These are phyloP conservation scores for Epinephelus fuscoguttatus DNA, from an alignment of 2,113 vertebrate species.

Conservation along the genomic window DNA sequence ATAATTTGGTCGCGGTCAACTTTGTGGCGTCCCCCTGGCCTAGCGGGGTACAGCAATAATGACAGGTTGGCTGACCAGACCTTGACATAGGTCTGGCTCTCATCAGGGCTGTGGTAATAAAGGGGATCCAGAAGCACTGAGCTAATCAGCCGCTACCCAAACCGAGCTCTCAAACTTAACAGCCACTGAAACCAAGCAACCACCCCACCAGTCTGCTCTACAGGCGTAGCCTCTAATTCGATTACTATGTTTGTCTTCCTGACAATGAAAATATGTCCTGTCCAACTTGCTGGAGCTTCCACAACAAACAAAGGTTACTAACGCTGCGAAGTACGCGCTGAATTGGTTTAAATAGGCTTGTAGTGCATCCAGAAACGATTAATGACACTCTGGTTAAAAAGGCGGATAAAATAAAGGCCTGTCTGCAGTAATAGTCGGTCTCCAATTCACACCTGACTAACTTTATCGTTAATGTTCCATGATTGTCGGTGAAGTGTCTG, in stretches of 20 bases:
- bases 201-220: conserved; percentile 38
- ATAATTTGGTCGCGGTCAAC: conserved; percentile 72
- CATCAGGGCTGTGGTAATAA: conserved; percentile 65
- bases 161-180: conserved; percentile 69
- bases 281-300: conserved; percentile 11
- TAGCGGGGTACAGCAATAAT: conserved; percentile 70
- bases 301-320: neutral
- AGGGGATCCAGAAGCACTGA: conserved; percentile 62
- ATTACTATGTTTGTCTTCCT: conserved; percentile 3
- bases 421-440: neutral
- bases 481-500: conserved; percentile 13
- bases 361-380: conserved; percentile 10
- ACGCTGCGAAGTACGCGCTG: neutral
- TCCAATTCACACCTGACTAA: conserved; percentile 16
- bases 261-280: conserved; percentile 19
- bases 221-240: conserved; percentile 23
- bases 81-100: conserved; percentile 75
- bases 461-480: conserved; percentile 14
- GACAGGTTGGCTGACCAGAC: conserved; percentile 76
- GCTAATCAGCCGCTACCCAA: conserved; percentile 69
- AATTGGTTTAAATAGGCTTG: conserved; percentile 21
- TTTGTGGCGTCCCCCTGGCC: conserved; percentile 68
- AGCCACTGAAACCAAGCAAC: conserved; percentile 66
- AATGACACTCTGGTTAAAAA: conserved; percentile 34
- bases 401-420: conserved; percentile 17